These are phyloP conservation scores for Aphaenogaster rudis DNA, from an alignment of 1,140 invertebrate genomes.

Conservation along the genomic window DNA sequence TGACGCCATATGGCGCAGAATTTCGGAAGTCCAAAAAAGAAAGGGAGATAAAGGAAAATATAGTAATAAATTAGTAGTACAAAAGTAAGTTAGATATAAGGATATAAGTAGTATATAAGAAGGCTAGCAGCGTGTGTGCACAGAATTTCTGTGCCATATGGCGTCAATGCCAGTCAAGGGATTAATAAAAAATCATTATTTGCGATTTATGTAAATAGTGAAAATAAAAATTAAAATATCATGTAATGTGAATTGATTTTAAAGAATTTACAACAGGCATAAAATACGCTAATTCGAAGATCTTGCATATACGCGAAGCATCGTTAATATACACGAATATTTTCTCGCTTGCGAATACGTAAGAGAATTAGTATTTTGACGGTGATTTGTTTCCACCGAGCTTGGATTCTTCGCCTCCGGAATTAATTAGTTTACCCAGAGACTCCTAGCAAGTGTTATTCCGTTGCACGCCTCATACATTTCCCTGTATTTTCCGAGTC, in stretches of 20 bases:
- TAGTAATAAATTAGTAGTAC: too few species aligned
- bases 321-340: constrained; percentile 6
- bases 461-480: constrained; percentile 30
- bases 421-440: constrained; percentile 59
- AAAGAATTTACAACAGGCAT: background rate
- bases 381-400: constrained; percentile 44
- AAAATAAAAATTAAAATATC: background rate
- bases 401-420: constrained; percentile 32
- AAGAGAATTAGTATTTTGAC: constrained; percentile 42
- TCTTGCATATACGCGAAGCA: background rate
- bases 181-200: background rate
- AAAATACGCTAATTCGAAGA: background rate
- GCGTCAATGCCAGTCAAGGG: too few species aligned
- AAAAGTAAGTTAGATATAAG: too few species aligned
- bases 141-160: too few species aligned
- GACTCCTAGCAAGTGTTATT: constrained; percentile 54
- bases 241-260: background rate
- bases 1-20: too few species aligned
- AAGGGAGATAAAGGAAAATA: too few species aligned
- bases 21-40: too few species aligned
- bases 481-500: constrained; percentile 37
- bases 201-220: background rate
- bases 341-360: background rate
- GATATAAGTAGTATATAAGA: too few species aligned
- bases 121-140: too few species aligned